Base-by-base conservation (phyloP, 1,140 invertebrate genomes). In the Lepidurus couesii region DNA sequence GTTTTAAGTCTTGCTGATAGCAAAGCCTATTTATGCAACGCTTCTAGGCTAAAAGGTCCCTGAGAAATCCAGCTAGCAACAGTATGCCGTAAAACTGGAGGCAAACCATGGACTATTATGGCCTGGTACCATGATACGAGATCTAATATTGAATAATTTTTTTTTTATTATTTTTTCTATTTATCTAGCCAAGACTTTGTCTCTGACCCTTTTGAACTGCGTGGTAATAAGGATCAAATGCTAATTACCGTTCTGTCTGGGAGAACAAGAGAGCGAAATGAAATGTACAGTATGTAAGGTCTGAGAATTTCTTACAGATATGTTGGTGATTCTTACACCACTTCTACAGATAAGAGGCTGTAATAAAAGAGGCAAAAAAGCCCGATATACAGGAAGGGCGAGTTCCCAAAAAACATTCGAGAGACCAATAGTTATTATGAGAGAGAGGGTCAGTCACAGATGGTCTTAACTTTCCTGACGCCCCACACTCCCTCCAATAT, bases 351-450 rank as follows among this genome's bases (percentile, higher is more conserved):
- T 65, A 65, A 65, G n/a, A 65, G 53, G 53, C 53, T 65, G 21
- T 65, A 65, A 65, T 65, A 65, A 65, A 65, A 65, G 45, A 21
- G 16, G 53, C 53, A 65, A 65, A 65, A 65, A 65, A 65, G 6
- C 16, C 16, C 53, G 53, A 65, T 65, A 13, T 13, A 65, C 53
- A 65, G 13, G 53, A 65, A 65, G 53, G 53, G 53, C 53, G 53
- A 65, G 53, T 11, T 65, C 53, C 53, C 53, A 65, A 65, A 65
- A 65, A 9, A 65, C 53, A 65, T 65, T 65, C 53, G n/a, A 65
- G 53, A 21, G 53, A 65, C 53, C 53, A 65, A 65, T 65, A 65
- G 53, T 65, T 65, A 65, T 65, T 65, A 65, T 65, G 53, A 65
- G 53, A 7, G 53, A 65, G 53, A 65, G 8, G 53, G 53, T 65